phyloP scores from a whole-genome alignment of 2,888 invertebrate species.

The Cepaea hortensis region DNA sequence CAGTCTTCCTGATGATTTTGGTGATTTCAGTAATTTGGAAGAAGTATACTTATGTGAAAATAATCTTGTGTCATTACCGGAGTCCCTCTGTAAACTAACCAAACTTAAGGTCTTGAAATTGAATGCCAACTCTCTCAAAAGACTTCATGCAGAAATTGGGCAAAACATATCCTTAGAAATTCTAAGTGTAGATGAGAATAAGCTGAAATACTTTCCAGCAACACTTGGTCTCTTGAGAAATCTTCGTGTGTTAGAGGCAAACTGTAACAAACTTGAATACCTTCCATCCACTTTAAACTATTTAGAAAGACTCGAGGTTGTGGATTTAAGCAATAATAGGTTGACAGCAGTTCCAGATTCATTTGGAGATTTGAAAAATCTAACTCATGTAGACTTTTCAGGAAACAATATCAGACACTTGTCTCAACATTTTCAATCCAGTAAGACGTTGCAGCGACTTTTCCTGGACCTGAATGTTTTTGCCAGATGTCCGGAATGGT shows the following conservation, averaged over 20 bases:
- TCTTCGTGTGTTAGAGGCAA: slow-evolving; percentile 57
- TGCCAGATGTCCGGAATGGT: slow-evolving; percentile 55
- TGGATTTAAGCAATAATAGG: slow-evolving; percentile 62
- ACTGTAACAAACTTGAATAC: slow-evolving; percentile 60
- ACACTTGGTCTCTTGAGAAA: slow-evolving; percentile 60
- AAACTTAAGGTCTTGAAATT: slow-evolving; percentile 59
- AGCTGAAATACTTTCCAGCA: slow-evolving; percentile 61
- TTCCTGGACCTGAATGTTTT: slow-evolving; percentile 65
- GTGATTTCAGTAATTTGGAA: slow-evolving; percentile 54
- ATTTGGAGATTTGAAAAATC: slow-evolving; percentile 41
- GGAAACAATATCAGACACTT: slow-evolving; percentile 54
- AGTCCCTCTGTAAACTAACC: slow-evolving; percentile 54
- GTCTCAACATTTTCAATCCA: slow-evolving; percentile 60
- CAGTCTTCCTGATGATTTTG: slow-evolving; percentile 59
- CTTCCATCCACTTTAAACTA: slow-evolving; percentile 62
- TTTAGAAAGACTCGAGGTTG: slow-evolving; percentile 57
- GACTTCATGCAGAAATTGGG: slow-evolving; percentile 60
- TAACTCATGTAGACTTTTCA: slow-evolving; percentile 37
- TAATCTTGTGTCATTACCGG: slow-evolving; percentile 54
- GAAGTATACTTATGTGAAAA: slow-evolving; percentile 67
- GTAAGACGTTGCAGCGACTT: slow-evolving; percentile 57
- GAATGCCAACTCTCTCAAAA: slow-evolving; percentile 63
- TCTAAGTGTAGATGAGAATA: slow-evolving; percentile 62
- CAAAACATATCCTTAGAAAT: slow-evolving; percentile 54
- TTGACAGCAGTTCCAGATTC: slow-evolving; percentile 36